Conservation (phyloP, 30 jellyfish, hydroid and myxozoan species). For the Hydractinia symbiolongicarpus region DNA sequence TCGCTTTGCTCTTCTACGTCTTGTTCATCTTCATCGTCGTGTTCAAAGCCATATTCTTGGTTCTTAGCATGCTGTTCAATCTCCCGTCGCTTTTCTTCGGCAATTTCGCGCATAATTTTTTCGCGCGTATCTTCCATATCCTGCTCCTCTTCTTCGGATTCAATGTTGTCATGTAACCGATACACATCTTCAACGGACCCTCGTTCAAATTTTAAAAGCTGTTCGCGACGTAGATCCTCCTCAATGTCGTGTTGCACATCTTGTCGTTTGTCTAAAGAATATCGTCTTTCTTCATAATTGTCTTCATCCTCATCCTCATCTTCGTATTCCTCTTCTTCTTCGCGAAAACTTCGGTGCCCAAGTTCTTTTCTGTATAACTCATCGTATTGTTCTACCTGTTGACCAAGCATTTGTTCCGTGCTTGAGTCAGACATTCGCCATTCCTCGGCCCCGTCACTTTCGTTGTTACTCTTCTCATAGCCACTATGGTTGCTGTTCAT, state of each 20-base stretch:
- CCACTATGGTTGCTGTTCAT: too few species aligned
- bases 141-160: background rate
- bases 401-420: too few species aligned
- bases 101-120: conserved; percentile 30
- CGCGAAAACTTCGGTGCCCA: background rate
- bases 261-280: background rate
- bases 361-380: too few species aligned
- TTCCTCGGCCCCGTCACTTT: too few species aligned
- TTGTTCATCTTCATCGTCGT: background rate
- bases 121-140: conserved; percentile 28
- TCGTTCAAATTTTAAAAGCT: conserved; percentile 6
- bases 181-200: background rate
- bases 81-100: conserved; percentile 29
- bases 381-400: too few species aligned
- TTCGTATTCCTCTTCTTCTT: background rate
- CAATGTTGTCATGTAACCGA: conserved; percentile 5
- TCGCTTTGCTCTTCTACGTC: conserved; percentile 5
- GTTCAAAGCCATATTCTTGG: conserved; percentile 18
- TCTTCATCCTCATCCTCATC: background rate
- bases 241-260: conserved; percentile 8
- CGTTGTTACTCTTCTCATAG: too few species aligned
- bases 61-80: conserved; percentile 29
- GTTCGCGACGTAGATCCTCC: conserved; percentile 14
- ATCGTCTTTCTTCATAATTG: background rate
- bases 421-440: too few species aligned